Evolutionary conservation across 37 sponge, comb jelly and placozoan species (phyloP).

Genomic region (Halichondria panicea): DNA sequence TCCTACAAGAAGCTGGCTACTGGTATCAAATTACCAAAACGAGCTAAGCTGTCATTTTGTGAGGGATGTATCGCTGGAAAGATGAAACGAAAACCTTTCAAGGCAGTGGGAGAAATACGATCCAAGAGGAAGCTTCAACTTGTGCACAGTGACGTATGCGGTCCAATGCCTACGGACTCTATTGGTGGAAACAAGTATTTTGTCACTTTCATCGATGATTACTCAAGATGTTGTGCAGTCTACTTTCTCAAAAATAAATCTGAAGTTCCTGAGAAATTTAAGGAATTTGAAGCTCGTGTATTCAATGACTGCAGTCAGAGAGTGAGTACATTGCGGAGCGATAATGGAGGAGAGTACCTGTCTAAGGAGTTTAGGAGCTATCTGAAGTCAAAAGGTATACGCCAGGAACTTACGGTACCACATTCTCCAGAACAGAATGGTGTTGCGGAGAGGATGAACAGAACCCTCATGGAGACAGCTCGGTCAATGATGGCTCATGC

Average conservation of each 20-base stretch:
- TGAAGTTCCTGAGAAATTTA: constrained; percentile 47
- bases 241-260: constrained; percentile 55
- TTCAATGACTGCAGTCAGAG: constrained; percentile 15
- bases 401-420: constrained; percentile 37
- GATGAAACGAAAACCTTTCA: constrained; percentile 39
- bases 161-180: constrained; percentile 50
- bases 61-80: constrained; percentile 55
- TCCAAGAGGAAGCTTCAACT: constrained; percentile 31
- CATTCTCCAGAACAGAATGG: constrained; percentile 54
- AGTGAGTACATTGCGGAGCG: constrained; percentile 35
- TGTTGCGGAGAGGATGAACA: constrained; percentile 50
- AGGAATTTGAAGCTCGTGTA: constrained; percentile 55
- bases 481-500: constrained; percentile 56
- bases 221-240: constrained; percentile 44
- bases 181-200: constrained; percentile 62
- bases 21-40: constrained; percentile 19
- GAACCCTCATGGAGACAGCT: constrained; percentile 46
- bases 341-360: constrained; percentile 42
- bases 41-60: constrained; percentile 40
- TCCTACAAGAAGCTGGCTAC: constrained; percentile 26
- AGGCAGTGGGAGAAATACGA: constrained; percentile 43
- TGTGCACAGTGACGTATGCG: constrained; percentile 60
- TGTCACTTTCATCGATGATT: constrained; percentile 61
- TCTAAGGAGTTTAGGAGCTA: constrained; percentile 38
- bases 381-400: constrained; percentile 29